Conservation (phyloP, 92 coral and sea anemone species). For the Phenganax subtilis region DNA sequence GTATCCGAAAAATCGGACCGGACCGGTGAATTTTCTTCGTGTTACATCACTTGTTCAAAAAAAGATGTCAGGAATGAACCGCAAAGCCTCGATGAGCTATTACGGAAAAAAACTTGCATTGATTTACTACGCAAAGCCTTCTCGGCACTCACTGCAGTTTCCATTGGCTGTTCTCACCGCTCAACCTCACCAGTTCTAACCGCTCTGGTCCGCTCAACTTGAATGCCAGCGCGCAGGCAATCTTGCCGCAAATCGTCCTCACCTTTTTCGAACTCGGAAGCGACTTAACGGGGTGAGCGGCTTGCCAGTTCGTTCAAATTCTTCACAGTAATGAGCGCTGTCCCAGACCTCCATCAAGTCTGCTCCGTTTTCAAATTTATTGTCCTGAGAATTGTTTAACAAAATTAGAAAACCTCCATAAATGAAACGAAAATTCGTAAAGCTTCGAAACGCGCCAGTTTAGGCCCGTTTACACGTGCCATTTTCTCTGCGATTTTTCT, state of each 20-base stretch:
- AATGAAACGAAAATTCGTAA: neutral
- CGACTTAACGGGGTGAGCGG: constrained; percentile 32
- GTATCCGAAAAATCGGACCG: no score
- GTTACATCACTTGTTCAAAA: no score
- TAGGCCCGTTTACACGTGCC: no score
- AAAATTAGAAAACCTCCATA: neutral
- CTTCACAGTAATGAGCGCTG: constrained; percentile 51
- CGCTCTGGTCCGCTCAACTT: neutral
- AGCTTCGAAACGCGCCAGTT: no score
- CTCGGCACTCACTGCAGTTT: no score
- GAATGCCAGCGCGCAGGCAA: neutral
- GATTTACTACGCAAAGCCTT: no score
- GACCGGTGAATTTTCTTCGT: no score
- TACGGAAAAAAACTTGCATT: no score
- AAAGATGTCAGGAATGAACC: no score
- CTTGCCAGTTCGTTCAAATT: constrained; percentile 27
- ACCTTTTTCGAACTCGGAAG: constrained; percentile 52
- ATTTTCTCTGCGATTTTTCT: no score
- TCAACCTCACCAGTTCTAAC: neutral
- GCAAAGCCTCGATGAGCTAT: no score
- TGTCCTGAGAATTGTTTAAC: constrained; percentile 13
- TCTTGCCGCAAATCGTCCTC: neutral
- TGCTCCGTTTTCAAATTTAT: constrained; percentile 43
- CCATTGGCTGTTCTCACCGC: no score
- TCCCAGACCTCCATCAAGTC: constrained; percentile 55